These are phyloP conservation scores for Amblyjoppa fuscipennis DNA, from an alignment of 2,888 invertebrate species.

Conservation along the genomic window DNA sequence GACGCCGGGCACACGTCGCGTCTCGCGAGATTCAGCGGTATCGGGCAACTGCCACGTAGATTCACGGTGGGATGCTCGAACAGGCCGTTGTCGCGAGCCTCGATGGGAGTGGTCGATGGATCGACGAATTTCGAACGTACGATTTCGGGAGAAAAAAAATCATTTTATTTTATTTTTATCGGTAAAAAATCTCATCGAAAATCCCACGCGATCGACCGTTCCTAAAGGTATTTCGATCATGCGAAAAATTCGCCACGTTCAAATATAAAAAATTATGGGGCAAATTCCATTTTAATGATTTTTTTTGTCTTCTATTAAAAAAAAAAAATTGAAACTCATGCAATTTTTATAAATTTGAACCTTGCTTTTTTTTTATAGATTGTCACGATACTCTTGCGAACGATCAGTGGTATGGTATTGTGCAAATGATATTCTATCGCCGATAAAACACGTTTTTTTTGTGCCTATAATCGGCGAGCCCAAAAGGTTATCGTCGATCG, in stretches of 20 bases:
- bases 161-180: neutral
- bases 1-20: neutral
- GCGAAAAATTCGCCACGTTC: neutral
- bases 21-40: neutral
- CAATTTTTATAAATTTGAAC: too few species aligned
- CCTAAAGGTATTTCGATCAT: neutral
- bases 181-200: neutral
- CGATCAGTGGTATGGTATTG: neutral
- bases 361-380: too few species aligned
- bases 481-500: neutral
- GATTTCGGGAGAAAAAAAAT: neutral
- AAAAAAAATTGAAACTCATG: too few species aligned
- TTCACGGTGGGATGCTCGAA: too few species aligned
- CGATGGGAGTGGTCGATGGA: neutral
- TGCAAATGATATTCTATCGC: neutral
- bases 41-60: neutral
- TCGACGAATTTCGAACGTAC: neutral
- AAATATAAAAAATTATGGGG: too few species aligned
- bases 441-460: neutral
- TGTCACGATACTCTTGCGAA: neutral
- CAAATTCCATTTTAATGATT: neutral
- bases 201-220: too few species aligned
- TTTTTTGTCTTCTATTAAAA: neutral
- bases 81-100: too few species aligned
- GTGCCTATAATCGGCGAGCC: neutral